Evolutionary conservation across 2,888 invertebrate genomes (phyloP).

Genomic region (Oscheius myriophilus): DNA sequence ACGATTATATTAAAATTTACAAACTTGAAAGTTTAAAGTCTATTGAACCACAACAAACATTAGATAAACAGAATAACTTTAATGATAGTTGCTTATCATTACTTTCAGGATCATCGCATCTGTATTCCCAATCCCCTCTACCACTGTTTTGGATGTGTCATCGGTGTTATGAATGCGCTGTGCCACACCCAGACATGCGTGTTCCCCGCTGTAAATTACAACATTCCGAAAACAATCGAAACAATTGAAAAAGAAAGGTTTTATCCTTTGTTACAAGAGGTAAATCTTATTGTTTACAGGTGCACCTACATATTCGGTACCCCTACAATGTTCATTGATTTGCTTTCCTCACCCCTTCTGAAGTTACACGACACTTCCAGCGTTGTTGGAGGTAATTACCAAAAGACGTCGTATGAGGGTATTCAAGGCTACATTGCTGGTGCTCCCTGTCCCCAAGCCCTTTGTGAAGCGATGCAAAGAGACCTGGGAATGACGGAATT

Average conservation of each 20-base stretch:
- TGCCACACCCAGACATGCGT: constrained; percentile 73
- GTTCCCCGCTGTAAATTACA: constrained; percentile 73
- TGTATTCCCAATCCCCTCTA: constrained; percentile 70
- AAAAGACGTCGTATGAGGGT: background rate
- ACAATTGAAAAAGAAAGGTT: constrained; percentile 79
- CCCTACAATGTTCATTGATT: constrained; percentile 74
- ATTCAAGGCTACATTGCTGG: constrained; percentile 80
- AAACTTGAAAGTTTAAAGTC: too few relatives aligned
- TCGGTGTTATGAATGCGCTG: constrained; percentile 77
- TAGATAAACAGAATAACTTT: too few relatives aligned
- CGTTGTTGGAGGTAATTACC: constrained; percentile 72
- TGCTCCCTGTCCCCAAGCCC: constrained; percentile 78
- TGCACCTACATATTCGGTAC: constrained; percentile 73
- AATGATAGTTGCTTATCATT: too few relatives aligned
- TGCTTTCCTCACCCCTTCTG: constrained; percentile 70
- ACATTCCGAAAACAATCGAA: constrained; percentile 77
- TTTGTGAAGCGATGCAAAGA: constrained; percentile 72
- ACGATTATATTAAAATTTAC: too few relatives aligned
- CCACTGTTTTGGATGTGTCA: constrained; percentile 83
- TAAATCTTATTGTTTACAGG: constrained; percentile 51
- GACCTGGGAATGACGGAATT: constrained; percentile 72
- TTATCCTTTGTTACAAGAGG: background rate
- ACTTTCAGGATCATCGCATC: constrained; percentile 44
- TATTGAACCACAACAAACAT: too few relatives aligned
- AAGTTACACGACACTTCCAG: constrained; percentile 66